Conservation (phyloP, 2,797 vertebrate species). For the Ctenopoma kingsleyae region DNA sequence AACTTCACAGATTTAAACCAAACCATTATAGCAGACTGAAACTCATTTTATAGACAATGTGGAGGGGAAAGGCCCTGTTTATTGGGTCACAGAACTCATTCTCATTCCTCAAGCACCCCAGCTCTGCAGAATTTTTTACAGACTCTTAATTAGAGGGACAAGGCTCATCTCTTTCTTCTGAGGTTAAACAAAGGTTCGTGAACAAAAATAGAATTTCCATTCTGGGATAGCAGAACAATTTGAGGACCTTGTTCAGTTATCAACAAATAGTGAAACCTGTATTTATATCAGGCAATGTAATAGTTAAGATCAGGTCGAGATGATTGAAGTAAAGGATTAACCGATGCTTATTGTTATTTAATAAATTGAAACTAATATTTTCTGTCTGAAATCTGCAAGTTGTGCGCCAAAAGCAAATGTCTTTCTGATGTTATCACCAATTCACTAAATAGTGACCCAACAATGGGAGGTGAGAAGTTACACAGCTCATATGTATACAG, state of each 20-base stretch:
- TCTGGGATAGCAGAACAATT: slow-evolving; percentile 72
- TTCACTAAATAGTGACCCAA: neutral
- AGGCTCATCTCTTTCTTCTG: slow-evolving; percentile 57
- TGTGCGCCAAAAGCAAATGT: neutral
- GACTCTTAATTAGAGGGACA: slow-evolving; percentile 75
- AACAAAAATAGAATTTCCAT: slow-evolving; percentile 73
- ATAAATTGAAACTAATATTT: neutral
- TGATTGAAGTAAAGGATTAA: neutral
- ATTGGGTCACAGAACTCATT: slow-evolving; percentile 44
- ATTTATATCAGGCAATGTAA: slow-evolving; percentile 17
- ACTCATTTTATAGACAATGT: slow-evolving; percentile 46
- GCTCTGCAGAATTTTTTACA: slow-evolving; percentile 52
- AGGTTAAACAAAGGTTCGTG: slow-evolving; percentile 68
- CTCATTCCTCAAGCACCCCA: slow-evolving; percentile 38
- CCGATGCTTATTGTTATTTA: neutral
- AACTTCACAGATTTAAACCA: slow-evolving; percentile 31
- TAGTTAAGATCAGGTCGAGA: slow-evolving; percentile 18
- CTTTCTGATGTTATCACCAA: slow-evolving; percentile 2
- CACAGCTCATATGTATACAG: too few species aligned
- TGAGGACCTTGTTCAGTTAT: slow-evolving; percentile 67
- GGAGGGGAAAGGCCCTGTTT: slow-evolving; percentile 51
- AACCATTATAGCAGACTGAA: slow-evolving; percentile 10
- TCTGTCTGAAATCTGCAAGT: neutral
- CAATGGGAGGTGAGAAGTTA: too few species aligned
- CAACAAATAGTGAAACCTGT: slow-evolving; percentile 47